Percentiles rank a stretch among this genome's conserved stretches.
Conservation (phyloP, 2,797 vertebrate species). For the Orestias chungarensis region DNA sequence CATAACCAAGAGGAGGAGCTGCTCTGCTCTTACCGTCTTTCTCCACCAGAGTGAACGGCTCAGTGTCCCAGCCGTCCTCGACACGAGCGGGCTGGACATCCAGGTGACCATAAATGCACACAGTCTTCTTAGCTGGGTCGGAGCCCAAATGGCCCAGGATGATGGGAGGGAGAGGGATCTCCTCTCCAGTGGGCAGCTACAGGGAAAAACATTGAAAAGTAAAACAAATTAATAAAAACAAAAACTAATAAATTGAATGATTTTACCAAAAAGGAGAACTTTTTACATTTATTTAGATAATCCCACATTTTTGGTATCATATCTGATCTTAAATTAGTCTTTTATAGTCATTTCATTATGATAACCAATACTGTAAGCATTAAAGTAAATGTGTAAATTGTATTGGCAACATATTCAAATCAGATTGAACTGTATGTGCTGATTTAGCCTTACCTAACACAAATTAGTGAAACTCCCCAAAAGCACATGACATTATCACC, state of each 20-base stretch:
- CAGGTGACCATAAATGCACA: constrained; percentile 95
- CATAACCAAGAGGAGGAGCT: not conserved
- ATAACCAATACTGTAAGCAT: not conserved
- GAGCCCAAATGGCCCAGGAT: constrained; percentile 88
- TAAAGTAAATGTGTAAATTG: not conserved
- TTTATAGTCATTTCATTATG: not conserved
- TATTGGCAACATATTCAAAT: not conserved
- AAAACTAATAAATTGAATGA: no score
- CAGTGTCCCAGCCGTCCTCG: constrained; percentile 94
- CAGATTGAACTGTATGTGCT: not conserved
- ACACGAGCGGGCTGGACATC: constrained; percentile 93
- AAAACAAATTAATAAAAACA: not conserved
- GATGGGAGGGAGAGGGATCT: constrained; percentile 93
- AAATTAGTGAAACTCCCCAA: not conserved
- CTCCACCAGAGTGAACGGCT: constrained; percentile 93
- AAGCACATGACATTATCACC: constrained; percentile 65
- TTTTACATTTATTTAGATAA: not conserved
- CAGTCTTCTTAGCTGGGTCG: constrained; percentile 90
- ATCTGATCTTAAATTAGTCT: not conserved
- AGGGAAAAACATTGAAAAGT: not conserved
- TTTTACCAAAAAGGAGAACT: no score
- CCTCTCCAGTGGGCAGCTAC: constrained; percentile 87
- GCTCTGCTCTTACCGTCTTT: constrained; percentile 84
- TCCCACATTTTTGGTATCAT: not conserved
- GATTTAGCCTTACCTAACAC: not conserved